Conservation (phyloP, 2,113 vertebrate species). For the Candoia aspera region DNA sequence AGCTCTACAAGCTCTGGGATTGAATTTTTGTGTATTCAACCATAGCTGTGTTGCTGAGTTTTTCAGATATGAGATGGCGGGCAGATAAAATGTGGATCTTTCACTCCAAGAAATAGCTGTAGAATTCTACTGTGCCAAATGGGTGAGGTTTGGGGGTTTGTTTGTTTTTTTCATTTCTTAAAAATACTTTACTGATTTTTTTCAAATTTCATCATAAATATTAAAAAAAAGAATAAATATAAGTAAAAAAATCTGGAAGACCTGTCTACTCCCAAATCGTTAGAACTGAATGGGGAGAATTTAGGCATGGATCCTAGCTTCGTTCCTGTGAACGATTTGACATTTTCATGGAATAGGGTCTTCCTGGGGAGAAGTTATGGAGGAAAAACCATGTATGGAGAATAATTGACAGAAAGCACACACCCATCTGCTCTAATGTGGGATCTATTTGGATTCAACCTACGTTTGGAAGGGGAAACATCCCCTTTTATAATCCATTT, state of each 20-base stretch:
- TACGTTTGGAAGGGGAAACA: not conserved
- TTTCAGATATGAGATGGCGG: not conserved
- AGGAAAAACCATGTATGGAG: not conserved
- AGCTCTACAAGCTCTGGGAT: not conserved
- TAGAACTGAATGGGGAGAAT: not conserved
- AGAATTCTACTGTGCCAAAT: not conserved
- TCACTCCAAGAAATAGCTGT: not conserved
- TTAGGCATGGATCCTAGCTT: not conserved
- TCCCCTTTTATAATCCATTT: not conserved
- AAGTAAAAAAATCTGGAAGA: not conserved
- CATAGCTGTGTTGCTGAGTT: not conserved
- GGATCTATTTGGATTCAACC: not conserved
- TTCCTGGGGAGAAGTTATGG: not conserved
- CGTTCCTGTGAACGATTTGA: not conserved
- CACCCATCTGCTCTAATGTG: not conserved
- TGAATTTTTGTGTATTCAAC: not conserved
- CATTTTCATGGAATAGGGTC: not conserved
- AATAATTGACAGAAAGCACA: not conserved
- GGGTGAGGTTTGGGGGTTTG: not conserved
- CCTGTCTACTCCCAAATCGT: not conserved
- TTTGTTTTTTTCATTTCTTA: not conserved
- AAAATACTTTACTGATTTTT: not conserved
- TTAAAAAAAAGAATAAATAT: not conserved
- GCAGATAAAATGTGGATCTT: not conserved
- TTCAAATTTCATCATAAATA: not conserved